Base-by-base conservation (phyloP, 35 echinoderm and acorn worm genomes). In the Diadema setosum region DNA sequence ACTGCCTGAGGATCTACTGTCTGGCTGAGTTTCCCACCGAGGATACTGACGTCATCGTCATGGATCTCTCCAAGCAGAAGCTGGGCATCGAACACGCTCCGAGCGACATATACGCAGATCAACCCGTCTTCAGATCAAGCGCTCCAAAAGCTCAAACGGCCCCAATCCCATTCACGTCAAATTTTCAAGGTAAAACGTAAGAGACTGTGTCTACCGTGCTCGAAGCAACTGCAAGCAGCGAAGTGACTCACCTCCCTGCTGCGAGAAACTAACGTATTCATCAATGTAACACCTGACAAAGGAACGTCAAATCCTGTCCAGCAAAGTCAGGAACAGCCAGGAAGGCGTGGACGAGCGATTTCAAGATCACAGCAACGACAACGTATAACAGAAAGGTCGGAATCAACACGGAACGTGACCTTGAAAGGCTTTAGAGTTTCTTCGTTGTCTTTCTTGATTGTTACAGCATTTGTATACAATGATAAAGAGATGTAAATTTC, bases 31-130 rank as follows among this genome's bases (percentile, higher is more conserved):
- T 26, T 73, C 31, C 30, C 11, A 64, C 30, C 6, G 60, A 74
- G 42, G n/a, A 20, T 9, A 87, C 84, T 12, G 84, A 87, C 27
- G 84, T 18, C 6, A 5, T 87, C 1, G 21, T 87, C 36, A 87
- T 75, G 20, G 73, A 87, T 5, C 37, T 87, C 18, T 42, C 84
- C 18, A 87, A 1, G n/a, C 59, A 87, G 37, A 87, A 75, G 20
- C 33, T 87, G 42, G 26, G 64, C 34, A 59, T 87, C 46, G 18
- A 58, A 20, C 65, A 70, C 24, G 64, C 40, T 64, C 36, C 65
- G 15, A 59, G 84, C 30, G 60, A 87, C 24, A 87, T 87, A 9
- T 58, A 87, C 27, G 32, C 52, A 33, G 48, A 25, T 56, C 82
- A 45, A 5, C 27, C 18, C 50, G 3, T 84, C 5, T 17, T 33